phyloP scores from a whole-genome alignment of 2,113 vertebrate genomes.

The Centropus bengalensis region DNA sequence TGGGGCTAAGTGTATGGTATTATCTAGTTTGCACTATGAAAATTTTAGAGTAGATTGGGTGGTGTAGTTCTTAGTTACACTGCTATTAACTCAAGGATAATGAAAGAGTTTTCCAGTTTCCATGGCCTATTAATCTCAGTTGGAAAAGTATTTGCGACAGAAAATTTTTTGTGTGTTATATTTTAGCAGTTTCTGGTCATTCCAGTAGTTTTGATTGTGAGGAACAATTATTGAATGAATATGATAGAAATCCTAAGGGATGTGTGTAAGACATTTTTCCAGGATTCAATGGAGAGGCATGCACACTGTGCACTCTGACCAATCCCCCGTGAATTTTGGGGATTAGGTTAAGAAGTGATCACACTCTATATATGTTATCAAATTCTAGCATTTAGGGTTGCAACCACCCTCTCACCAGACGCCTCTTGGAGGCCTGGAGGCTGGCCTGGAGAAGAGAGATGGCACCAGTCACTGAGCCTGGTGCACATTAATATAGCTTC shows the following conservation, averaged over 20 bases:
- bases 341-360: not conserved
- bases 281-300: not conserved
- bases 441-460: not conserved
- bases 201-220: not conserved
- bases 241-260: fast-evolving
- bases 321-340: not conserved
- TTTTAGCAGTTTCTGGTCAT: not conserved
- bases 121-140: not conserved
- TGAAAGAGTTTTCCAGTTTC: not conserved
- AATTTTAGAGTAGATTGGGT: not conserved
- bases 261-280: not conserved
- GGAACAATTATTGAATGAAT: not conserved
- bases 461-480: fast-evolving
- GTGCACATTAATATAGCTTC: not conserved
- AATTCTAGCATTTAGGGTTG: not conserved
- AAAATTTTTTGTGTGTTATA: not conserved
- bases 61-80: not conserved
- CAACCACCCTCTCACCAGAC: not conserved
- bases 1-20: not conserved
- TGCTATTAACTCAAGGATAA: not conserved
- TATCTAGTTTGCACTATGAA: constrained; percentile 7
- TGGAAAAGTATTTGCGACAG: not conserved
- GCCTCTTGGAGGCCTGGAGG: not conserved
- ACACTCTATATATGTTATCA: not conserved
- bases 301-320: not conserved